phyloP scores from a whole-genome alignment of 2,888 invertebrate genomes.

The Ariolimax columbianus region DNA sequence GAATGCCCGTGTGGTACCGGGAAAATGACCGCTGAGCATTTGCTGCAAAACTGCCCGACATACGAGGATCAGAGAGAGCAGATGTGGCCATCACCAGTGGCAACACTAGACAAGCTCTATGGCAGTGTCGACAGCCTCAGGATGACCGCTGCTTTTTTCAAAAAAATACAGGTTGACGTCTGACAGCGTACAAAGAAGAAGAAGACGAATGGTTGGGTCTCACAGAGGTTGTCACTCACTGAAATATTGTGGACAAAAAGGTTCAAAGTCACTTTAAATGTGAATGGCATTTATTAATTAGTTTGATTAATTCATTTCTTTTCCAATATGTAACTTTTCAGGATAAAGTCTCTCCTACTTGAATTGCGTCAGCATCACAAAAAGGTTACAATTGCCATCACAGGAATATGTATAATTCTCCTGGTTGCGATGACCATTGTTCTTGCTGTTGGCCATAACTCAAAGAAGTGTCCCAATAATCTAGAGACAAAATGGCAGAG shows the following conservation, averaged over 20 bases:
- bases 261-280: neutral
- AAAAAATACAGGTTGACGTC: no score
- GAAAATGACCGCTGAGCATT: no score
- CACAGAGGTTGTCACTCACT: no score
- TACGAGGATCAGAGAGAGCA: no score
- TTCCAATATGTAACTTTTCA: neutral
- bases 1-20: no score
- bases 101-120: no score
- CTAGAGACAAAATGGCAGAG: neutral
- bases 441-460: slow-evolving; percentile 39
- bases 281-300: neutral
- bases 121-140: no score
- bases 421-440: slow-evolving; percentile 36
- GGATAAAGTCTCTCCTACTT: slow-evolving; percentile 28
- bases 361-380: slow-evolving; percentile 33
- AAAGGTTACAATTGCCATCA: slow-evolving; percentile 20
- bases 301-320: neutral
- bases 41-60: no score
- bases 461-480: neutral
- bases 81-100: no score
- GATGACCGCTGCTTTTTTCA: no score
- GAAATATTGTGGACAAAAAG: neutral
- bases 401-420: slow-evolving; percentile 27
- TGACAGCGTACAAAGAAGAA: no score
- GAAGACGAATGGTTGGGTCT: no score